Base-by-base conservation (phyloP, 2,888 invertebrate genomes). In the Hanleya hanleyi region DNA sequence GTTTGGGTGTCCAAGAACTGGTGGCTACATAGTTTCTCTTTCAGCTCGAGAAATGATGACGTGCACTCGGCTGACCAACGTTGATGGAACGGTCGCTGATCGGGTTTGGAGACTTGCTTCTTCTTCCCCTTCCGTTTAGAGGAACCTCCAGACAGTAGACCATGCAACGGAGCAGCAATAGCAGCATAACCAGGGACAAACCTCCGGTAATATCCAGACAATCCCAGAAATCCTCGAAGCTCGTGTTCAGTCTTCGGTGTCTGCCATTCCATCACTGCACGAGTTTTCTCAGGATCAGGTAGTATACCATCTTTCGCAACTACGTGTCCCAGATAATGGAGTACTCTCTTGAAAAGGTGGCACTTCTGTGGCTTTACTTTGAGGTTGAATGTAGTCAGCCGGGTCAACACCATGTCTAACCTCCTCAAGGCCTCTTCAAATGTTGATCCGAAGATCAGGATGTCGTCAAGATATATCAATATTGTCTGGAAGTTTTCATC, bases 391-490 rank as follows among this genome's bases (percentile, higher is more conserved):
- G 41, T 18, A 41, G 41, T 41, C 41, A 41, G 18, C n/a, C 68
- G 35, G 9, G 4, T 36, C n/a, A 78, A 38, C 7, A 79, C 75
- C 35, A 36, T 50, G 12, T 69, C 72, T 26, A 78, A 61, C 22
- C 57, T 81, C n/a, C n/a, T n/a, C n/a, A n/a, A n/a, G n/a, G n/a
- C n/a, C n/a, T n/a, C n/a, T n/a, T n/a, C n/a, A n/a, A n/a, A n/a
- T n/a, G n/a, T n/a, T n/a, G n/a, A n/a, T n/a, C n/a, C n/a, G n/a
- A n/a, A n/a, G n/a, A n/a, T 76, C 22, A 81, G 62, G 49, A 83
- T 73, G 47, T 83, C 80, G 64, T 81, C 82, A 35, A 81, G 35
- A 62, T 79, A 83, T 1, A 80, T 73, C 7, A 81, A 62, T 4
- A 76, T 22, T 1, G 69, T 66, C 33, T 81, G 70, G 64, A 80